These are phyloP conservation scores for Deroptyus accipitrinus DNA, from an alignment of 2,113 vertebrate genomes.

Conservation along the genomic window DNA sequence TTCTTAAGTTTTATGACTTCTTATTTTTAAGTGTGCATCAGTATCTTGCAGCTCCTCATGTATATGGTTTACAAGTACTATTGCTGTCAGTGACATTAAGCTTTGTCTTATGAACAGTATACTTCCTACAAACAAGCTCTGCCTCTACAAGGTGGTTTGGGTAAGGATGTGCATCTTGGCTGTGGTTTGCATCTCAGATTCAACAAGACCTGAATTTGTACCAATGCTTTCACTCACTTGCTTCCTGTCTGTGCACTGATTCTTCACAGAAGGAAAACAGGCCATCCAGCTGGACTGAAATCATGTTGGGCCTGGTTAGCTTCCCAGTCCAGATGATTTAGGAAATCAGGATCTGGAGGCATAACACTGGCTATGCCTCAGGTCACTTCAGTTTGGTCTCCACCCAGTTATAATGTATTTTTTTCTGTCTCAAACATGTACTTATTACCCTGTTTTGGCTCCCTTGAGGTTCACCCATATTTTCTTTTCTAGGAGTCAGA, in stretches of 20 bases:
- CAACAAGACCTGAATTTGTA: not conserved
- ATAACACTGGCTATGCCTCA: not conserved
- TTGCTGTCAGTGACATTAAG: not conserved
- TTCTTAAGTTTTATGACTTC: not conserved
- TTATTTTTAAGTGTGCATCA: not conserved
- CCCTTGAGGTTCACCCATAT: not conserved
- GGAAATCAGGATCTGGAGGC: not conserved
- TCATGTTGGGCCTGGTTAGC: not conserved
- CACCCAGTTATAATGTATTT: not conserved
- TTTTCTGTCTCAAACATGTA: not conserved
- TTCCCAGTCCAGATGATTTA: not conserved
- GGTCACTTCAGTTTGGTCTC: not conserved
- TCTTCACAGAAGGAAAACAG: not conserved
- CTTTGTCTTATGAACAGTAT: not conserved
- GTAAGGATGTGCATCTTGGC: not conserved
- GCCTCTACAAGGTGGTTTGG: not conserved
- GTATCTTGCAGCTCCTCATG: not conserved
- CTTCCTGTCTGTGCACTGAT: not conserved
- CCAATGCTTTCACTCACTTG: not conserved
- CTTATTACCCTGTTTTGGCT: not conserved
- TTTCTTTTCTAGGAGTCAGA: not conserved
- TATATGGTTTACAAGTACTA: not conserved
- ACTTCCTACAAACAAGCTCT: not conserved
- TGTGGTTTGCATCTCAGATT: not conserved
- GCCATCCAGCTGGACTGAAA: not conserved